A percentile compares a stretch with the other conserved stretches of the same genome.
phyloP scores from a whole-genome alignment of 2,888 invertebrate species.

The Torymus texanus region DNA sequence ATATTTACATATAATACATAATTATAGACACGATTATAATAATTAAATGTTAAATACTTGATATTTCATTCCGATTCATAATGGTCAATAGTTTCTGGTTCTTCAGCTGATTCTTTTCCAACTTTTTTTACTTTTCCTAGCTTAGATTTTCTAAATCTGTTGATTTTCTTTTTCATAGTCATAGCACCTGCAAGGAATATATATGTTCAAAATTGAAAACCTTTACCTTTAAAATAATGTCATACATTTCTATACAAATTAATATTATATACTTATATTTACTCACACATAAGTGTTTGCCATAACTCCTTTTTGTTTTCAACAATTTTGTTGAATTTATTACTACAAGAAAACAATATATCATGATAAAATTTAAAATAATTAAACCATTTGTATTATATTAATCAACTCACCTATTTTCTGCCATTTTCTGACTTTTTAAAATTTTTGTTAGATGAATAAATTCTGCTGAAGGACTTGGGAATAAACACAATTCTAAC shows the following conservation, averaged over 20 bases:
- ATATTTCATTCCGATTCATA: conserved; percentile 5
- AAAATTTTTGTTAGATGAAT: conserved; percentile 46
- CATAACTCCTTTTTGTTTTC: conserved; percentile 47
- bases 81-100: neutral
- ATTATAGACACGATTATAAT: neutral
- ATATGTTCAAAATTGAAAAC: neutral
- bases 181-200: conserved; percentile 42
- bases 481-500: conserved; percentile 38
- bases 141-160: conserved; percentile 45
- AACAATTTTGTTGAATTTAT: conserved; percentile 11
- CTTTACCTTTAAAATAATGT: neutral
- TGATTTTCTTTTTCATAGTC: conserved; percentile 52
- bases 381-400: neutral
- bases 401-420: conserved; percentile 27
- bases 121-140: conserved; percentile 17
- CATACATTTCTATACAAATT: too few species aligned
- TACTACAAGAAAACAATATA: conserved; percentile 18
- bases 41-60: conserved; percentile 7
- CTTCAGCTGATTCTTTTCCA: neutral
- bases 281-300: conserved; percentile 54
- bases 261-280: neutral
- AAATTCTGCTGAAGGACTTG: conserved; percentile 39
- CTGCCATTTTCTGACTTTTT: conserved; percentile 18
- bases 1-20: conserved; percentile 39
- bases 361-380: neutral